Evolutionary conservation across 2,797 vertebrate genomes (phyloP), one percentile per base, ranked within the genome.

Genomic region (Danio kyathit): DNA sequence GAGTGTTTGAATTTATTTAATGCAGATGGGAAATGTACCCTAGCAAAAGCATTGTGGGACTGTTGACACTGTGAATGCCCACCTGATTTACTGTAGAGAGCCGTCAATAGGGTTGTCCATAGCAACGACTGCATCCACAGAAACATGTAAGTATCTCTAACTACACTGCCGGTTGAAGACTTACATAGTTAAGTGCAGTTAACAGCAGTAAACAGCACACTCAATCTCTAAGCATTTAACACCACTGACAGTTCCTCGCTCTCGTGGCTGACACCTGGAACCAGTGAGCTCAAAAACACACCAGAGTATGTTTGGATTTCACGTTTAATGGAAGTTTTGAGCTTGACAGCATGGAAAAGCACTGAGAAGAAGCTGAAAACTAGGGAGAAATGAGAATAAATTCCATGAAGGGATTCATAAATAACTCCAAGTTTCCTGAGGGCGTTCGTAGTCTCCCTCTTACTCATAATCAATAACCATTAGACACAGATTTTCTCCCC

Each of bases 161-260:
- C 61, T 59, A 63, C 49, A 49, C 57, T 72, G 21, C 21, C n/a
- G 19, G 19, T 61, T 60, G 59, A 48, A 52, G 44, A 70, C 41
- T 38, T 69, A 78, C 63, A 41, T 54, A 79, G 72, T 75, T 69
- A 48, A 72, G 49, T 21, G 84, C 67, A 76, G 59, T 80, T 60
- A 57, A 84, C 4, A 41, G 77, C 56, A 77, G 90, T 90, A 92
- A 93, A 93, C 90, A 92, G 85, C 51, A 74, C 90, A 79, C 86
- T 93, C 89, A 90, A 91, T 93, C 92, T 92, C 81, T 61, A 83
- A 69, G 79, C 74, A 89, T 91, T 93, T 87, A 91, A 85, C 57
- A 2, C 49, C 79, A 38, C 80, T 91, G 90, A 93, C 91, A 91
- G 86, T 8, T 74, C 16, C 80, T 78, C 76, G 81, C 64, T 77